Base-by-base conservation (phyloP, 1,140 invertebrate genomes). In the Nasonia giraulti region DNA sequence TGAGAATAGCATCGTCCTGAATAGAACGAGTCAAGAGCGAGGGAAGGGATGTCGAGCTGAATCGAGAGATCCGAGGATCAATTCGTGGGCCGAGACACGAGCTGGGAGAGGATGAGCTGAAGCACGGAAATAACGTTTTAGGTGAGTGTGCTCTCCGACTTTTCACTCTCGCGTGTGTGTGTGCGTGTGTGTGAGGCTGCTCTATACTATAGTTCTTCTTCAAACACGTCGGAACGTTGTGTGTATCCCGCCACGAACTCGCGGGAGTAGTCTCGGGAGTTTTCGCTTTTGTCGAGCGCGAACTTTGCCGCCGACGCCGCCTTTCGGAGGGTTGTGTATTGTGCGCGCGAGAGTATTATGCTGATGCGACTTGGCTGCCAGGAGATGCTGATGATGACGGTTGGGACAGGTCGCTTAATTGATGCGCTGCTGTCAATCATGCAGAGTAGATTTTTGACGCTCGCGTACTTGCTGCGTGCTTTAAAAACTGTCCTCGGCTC, bases 101-200 rank as follows among this genome's bases (percentile, higher is more conserved):
- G n/a, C n/a, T n/a, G n/a, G n/a, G n/a, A n/a, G n/a, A n/a, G 75
- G 50, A 85, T 85, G 79, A 85, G 84, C n/a, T 81, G 84, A 85
- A 81, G 79, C 78, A 77, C 40, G 77, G 79, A 68, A 75, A 62
- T 76, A 75, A 66, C 44, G 40, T 62, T 77, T 85, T 40, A 81
- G 84, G 84, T 85, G 62, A 81, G 69, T 76, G 50, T 7, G 31
- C 23, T 69, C 10, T 31, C 27, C 5, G 55, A 62, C 17, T 62
- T 62, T 62, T 62, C 27, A 27, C 55, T 62, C 55, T 17, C 17
- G 50, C 20, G 50, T 55, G 50, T 55, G 50, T 55, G 50, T 55
- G 50, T 55, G 50, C 20, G 50, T 55, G 47, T 14, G 47, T 14
- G 47, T 14, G 8, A 14, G 5, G 12, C 33, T 37, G 50, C 50